Evolutionary conservation across 2,888 invertebrate genomes (phyloP), one percentile per base, ranked within the genome.

Genomic region (Diachrysia chrysitis): DNA sequence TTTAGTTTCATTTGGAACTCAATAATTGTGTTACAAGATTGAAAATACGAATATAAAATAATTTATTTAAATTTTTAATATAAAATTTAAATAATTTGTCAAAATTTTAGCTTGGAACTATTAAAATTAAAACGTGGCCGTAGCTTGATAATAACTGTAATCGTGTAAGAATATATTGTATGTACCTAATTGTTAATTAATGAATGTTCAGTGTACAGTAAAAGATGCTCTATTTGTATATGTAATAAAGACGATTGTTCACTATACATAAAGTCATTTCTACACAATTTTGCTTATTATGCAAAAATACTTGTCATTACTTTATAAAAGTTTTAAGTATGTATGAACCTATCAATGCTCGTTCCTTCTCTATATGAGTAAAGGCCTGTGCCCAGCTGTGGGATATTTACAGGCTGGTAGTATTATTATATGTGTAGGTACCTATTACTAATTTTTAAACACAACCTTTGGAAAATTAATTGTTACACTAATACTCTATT

Each of bases 151-250:
- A 48, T 19, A 19, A 48, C 17, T 48, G 48, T 48, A 19, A 48
- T 10, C 12, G 21, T 51, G 7, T 51, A 12, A 21, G 12, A 25
- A 2, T 21, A 21, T 19, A 21, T 21, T 51, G 21, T 51, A 42
- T 5, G 14, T 42, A 42, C 42, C 14, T 51, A 51, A 51, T 12
- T 19, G 48, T 48, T 48, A 48, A 48, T 19, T 51, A 51, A 51
- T 51, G 10, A 51, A 10, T 42, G 12, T 51, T 19, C 48, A 51
- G 21, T 51, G 48, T 21, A 21, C 12, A 51, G 21, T 21, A 19
- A 51, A 51, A 21, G 48, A 51, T 14, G 48, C 21, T 42, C 42
- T 42, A 42, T 42, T 42, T 42, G 42, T 42, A 42, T 42, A n/a
- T 42, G 42, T 42, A n/a, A 42, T 42, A n/a, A 42, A n/a, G 42